Evolutionary conservation across 1,140 invertebrate species (phyloP), one percentile per base, ranked within the genome.

Genomic region (Pogonomyrmex californicus): DNA sequence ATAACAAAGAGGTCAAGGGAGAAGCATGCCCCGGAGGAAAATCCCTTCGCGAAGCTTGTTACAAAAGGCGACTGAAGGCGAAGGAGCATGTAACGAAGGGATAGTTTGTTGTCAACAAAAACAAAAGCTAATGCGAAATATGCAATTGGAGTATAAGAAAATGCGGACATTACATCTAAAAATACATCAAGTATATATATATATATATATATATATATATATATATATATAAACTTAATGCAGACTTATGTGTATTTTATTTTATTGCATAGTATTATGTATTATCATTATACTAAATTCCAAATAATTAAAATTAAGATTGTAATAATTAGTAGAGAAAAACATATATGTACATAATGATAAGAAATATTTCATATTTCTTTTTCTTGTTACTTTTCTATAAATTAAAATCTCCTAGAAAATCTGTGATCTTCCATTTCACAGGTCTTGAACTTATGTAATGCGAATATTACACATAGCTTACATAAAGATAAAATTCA

Each of bases 1-100:
- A 58, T 17, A 63, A 86, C 76, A 88, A 90, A 86, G 88, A 88
- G 88, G 66, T 89, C 85, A 89, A 89, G 78, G 78, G 88, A 86
- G 85, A 73, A 90, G 44, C 68, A 78, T 68, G 58, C 65, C 23
- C 77, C 76, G 51, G 44, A 71, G 87, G 83, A 58, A 88, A 88
- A 77, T 81, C 60, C 23, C 47, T 70, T 87, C 77, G 58, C 17
- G 12, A 10, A 44, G 78, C 23, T 79, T 44, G 77, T 68, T 68
- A 56, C 65, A 70, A 70, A 81, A 81, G 38, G 23, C 36, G 33
- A 51, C 47, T 30, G 77, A 68, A 79, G 41, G 77, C 78, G 38
- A 56, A 70, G 38, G 12, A 78, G 44, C 60, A 41, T 54, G 36
- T 47, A 81, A 65, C 41, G 65, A 54, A 81, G 47, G 38, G 47